phyloP scores from a whole-genome alignment of 2,888 invertebrate species.

The Nymphalis c-album region DNA sequence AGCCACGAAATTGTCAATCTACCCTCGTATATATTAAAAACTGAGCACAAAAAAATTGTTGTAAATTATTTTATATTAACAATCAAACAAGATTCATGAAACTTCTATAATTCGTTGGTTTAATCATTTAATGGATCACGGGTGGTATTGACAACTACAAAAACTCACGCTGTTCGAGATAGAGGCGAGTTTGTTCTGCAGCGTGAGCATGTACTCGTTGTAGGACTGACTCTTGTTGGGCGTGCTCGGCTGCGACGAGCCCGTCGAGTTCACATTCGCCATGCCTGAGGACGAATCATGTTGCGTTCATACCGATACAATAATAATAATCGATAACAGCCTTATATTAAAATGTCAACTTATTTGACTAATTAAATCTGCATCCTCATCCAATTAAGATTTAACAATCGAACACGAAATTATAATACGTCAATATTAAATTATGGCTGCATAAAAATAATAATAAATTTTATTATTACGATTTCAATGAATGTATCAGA shows the following conservation, averaged over 20 bases:
- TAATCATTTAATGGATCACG: background rate
- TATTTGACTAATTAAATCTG: no score
- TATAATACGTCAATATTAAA: no score
- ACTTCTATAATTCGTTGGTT: no score
- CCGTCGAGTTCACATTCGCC: conserved; percentile 67
- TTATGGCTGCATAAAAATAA: no score
- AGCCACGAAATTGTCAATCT: no score
- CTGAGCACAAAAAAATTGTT: no score
- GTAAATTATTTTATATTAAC: background rate
- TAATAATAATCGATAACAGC: no score
- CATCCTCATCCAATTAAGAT: background rate
- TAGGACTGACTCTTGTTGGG: conserved; percentile 85
- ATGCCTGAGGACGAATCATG: conserved; percentile 50
- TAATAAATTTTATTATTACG: no score
- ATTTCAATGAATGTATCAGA: no score
- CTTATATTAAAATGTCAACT: no score
- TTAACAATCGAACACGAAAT: background rate
- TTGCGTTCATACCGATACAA: no score
- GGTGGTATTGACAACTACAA: background rate
- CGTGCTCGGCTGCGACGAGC: conserved; percentile 81
- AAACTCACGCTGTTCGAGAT: conserved; percentile 80
- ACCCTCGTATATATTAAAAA: no score
- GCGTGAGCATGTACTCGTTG: conserved; percentile 85
- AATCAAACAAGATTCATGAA: background rate
- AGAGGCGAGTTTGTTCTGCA: conserved; percentile 86